A percentile compares a stretch with the other conserved stretches of the same genome.
phyloP scores from a whole-genome alignment of 2,888 invertebrate species.

The Mayetiola destructor region DNA sequence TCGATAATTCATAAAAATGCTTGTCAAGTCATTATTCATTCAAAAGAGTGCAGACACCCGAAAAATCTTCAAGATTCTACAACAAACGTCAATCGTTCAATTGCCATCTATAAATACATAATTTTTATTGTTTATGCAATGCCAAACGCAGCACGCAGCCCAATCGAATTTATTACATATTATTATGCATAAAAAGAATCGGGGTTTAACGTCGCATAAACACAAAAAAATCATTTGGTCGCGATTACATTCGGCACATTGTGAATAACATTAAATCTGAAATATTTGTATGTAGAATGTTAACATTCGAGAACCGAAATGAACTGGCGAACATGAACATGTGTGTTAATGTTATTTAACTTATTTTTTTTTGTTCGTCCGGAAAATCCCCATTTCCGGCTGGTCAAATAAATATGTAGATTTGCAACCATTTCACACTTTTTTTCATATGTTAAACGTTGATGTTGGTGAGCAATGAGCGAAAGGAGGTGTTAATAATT shows the following conservation, averaged over 20 bases:
- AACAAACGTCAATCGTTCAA: neutral
- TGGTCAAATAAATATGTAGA: conserved; percentile 9
- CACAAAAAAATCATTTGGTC: neutral
- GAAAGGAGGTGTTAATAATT: conserved; percentile 8
- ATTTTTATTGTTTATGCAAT: neutral
- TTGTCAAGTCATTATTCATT: neutral
- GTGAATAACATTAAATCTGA: neutral
- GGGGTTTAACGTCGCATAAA: conserved; percentile 5
- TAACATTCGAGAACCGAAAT: too few species aligned
- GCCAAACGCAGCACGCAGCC: neutral
- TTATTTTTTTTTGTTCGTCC: too few species aligned
- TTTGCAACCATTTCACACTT: too few species aligned
- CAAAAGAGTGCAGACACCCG: too few species aligned
- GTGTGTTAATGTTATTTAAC: conserved; percentile 1
- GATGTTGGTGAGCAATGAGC: too few species aligned
- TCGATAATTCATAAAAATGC: neutral
- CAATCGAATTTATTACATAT: conserved; percentile 4
- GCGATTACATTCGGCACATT: neutral
- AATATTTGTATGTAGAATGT: neutral
- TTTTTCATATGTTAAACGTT: too few species aligned
- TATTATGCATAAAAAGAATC: conserved; percentile 9
- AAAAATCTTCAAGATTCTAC: neutral
- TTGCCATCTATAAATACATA: neutral
- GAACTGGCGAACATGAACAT: neutral
- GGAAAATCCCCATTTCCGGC: conserved; percentile 5